These are phyloP conservation scores for Meandrusa payeni DNA, from an alignment of 2,888 invertebrate species.

Conservation along the genomic window DNA sequence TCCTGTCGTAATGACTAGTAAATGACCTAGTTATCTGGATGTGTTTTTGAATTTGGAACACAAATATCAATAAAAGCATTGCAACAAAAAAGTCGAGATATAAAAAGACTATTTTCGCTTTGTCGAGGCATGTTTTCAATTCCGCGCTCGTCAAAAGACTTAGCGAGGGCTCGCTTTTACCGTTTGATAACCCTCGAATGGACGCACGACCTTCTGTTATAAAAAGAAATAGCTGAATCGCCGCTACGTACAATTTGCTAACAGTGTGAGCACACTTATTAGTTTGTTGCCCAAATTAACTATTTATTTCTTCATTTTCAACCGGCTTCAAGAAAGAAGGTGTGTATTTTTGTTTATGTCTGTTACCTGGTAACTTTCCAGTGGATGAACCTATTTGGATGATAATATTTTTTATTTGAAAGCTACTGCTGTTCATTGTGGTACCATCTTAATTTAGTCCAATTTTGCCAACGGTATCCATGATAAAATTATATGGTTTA, in stretches of 20 bases:
- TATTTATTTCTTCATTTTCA: too few relatives aligned
- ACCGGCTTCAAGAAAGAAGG: too few relatives aligned
- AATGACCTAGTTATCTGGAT: constrained; percentile 4
- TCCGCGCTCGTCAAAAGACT: constrained; percentile 21
- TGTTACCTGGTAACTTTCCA: too few relatives aligned
- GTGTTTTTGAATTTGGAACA: constrained; percentile 2
- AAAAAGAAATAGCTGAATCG: constrained; percentile 19
- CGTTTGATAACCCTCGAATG: constrained; percentile 14
- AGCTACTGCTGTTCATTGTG: too few relatives aligned
- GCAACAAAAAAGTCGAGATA: constrained; percentile 6
- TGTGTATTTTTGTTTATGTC: too few relatives aligned
- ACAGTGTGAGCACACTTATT: constrained; percentile 9
- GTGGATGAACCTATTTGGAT: too few relatives aligned
- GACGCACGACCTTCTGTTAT: constrained; percentile 17
- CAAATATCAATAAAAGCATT: constrained; percentile 15
- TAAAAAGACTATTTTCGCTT: constrained; percentile 18
- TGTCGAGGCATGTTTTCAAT: constrained; percentile 20
- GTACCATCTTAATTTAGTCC: too few relatives aligned
- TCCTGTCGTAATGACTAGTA: too few relatives aligned
- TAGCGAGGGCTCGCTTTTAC: constrained; percentile 17
- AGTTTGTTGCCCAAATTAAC: too few relatives aligned
- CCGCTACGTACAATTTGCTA: constrained; percentile 14
- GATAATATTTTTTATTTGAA: too few relatives aligned
- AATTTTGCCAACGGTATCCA: too few relatives aligned
- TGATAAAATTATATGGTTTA: too few relatives aligned